These are phyloP conservation scores for Phyllotreta cruciferae DNA, from an alignment of 2,888 invertebrate species.

Conservation along the genomic window DNA sequence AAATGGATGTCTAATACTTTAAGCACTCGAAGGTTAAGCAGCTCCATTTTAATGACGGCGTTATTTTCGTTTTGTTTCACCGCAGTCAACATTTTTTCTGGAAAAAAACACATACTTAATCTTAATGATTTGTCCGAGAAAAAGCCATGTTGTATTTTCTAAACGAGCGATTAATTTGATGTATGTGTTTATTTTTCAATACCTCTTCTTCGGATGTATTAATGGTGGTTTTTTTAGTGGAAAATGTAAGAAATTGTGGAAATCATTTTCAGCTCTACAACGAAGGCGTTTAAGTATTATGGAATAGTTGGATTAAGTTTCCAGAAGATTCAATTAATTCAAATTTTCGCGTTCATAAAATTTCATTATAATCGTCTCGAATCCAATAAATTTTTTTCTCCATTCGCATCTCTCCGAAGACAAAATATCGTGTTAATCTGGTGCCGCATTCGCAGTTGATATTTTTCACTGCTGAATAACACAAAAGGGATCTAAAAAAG, in stretches of 20 bases:
- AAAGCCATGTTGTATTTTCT: constrained; percentile 6
- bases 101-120: constrained; percentile 12
- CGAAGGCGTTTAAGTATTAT: no score
- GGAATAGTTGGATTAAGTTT: no score
- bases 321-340: no score
- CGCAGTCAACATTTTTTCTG: constrained; percentile 5
- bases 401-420: constrained; percentile 1
- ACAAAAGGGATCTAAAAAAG: constrained; percentile 10
- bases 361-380: no score
- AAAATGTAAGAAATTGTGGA: no score
- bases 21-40: constrained; percentile 5
- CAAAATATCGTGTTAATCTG: constrained; percentile 14
- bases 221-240: no score
- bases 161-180: constrained; percentile 9
- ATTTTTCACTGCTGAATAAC: constrained; percentile 21
- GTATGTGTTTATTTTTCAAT: constrained; percentile 14
- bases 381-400: neutral
- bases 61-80: constrained; percentile 15
- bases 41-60: neutral
- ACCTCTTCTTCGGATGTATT: neutral
- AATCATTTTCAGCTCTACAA: no score
- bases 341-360: no score
- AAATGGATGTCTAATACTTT: constrained; percentile 12
- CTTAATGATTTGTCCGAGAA: constrained; percentile 12
- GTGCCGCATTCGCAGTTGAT: constrained; percentile 21